Conservation (phyloP, 2,797 vertebrate genomes). For the Cyclopterus lumpus region DNA sequence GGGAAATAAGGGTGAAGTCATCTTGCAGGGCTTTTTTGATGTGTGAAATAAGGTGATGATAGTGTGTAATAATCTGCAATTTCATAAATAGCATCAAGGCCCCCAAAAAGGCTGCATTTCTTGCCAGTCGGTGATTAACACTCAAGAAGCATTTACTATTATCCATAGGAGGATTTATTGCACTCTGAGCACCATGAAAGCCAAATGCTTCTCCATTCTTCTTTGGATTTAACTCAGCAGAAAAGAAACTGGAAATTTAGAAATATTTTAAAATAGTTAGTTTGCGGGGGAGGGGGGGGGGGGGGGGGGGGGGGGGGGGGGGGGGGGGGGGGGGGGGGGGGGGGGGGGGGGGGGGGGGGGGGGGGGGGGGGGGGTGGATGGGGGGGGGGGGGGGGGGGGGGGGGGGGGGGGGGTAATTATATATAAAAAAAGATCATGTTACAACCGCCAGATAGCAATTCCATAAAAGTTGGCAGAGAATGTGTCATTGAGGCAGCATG, state of each 20-base stretch:
- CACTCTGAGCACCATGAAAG: conserved; percentile 25
- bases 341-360: no score
- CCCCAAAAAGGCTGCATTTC: conserved; percentile 27
- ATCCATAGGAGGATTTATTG: conserved; percentile 46
- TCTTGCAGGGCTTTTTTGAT: conserved; percentile 14
- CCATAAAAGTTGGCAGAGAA: background rate
- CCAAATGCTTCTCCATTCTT: conserved; percentile 27
- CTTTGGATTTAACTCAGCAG: conserved; percentile 10
- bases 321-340: no score
- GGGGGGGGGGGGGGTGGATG: no score
- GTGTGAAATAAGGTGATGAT: conserved; percentile 27
- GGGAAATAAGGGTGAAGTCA: conserved; percentile 30
- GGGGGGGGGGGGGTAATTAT: no score
- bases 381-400: no score
- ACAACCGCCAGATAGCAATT: background rate
- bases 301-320: no score
- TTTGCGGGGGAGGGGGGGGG: no score
- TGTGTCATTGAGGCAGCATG: background rate
- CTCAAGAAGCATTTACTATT: conserved; percentile 43
- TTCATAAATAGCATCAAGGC: conserved; percentile 47
- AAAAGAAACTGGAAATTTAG: conserved; percentile 10
- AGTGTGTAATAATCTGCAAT: conserved; percentile 44
- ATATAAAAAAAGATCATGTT: background rate
- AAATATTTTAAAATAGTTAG: conserved; percentile 7
- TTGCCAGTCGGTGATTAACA: conserved; percentile 49